Conservation (phyloP, 2,113 vertebrate species). For the Melanerpes formicivorus region DNA sequence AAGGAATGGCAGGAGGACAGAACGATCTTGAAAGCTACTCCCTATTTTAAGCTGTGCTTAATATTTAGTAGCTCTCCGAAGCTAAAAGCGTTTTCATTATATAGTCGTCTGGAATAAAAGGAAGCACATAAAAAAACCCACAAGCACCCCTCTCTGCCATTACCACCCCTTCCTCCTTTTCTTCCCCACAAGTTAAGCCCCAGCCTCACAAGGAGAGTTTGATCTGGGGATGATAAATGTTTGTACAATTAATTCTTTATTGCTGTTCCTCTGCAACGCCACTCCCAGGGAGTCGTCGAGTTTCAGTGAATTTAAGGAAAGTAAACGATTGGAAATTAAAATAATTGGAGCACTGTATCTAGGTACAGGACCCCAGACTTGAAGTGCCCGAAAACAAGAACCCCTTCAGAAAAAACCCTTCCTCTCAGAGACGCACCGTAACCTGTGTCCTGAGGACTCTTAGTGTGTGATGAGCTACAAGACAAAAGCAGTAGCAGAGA, state of each 20-base stretch:
- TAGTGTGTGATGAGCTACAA: neutral
- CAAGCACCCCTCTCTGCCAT: constrained; percentile 5
- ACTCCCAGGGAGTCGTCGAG: neutral
- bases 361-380: neutral
- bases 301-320: neutral
- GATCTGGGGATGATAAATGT: constrained; percentile 54
- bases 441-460: neutral
- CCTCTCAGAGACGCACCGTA: neutral
- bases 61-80: constrained; percentile 41
- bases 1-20: constrained; percentile 8
- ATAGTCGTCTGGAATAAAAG: constrained; percentile 27
- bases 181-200: neutral
- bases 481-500: neutral
- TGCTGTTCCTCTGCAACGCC: neutral
- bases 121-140: constrained; percentile 34
- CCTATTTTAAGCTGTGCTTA: constrained; percentile 12
- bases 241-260: constrained; percentile 61
- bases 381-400: neutral
- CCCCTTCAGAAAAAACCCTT: neutral
- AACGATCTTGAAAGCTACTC: neutral
- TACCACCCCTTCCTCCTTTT: constrained; percentile 13
- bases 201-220: constrained; percentile 35
- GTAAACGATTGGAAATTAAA: neutral
- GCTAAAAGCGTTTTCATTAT: constrained; percentile 16
- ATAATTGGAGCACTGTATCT: neutral